Conservation (phyloP, 2,888 invertebrate species). For the Agrochola macilenta region DNA sequence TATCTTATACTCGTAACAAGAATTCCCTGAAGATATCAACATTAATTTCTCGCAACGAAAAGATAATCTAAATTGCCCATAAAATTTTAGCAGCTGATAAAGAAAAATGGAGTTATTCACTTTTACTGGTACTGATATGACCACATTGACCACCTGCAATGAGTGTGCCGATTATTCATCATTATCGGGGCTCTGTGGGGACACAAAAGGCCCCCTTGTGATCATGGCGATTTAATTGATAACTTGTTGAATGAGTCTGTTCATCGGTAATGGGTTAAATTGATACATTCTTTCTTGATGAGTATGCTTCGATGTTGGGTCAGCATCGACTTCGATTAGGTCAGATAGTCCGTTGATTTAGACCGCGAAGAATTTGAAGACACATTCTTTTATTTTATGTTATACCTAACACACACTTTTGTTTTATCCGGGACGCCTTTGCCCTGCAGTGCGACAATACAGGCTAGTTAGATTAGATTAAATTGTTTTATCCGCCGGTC, state of each 20-base stretch:
- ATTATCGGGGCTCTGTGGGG: constrained; percentile 44
- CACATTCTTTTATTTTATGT: background rate
- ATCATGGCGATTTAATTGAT: constrained; percentile 52
- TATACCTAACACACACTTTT: too few species aligned
- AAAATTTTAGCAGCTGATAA: constrained; percentile 47
- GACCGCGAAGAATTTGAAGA: constrained; percentile 1
- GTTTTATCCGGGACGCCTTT: too few species aligned
- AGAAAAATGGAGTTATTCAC: constrained; percentile 52
- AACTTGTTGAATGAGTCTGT: constrained; percentile 47
- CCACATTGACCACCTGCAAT: constrained; percentile 56
- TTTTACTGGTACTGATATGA: constrained; percentile 46
- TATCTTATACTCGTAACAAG: constrained; percentile 20
- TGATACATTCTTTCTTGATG: constrained; percentile 65
- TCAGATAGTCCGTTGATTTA: constrained; percentile 13
- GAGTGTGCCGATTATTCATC: constrained; percentile 37
- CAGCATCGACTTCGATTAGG: constrained; percentile 41
- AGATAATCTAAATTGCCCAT: constrained; percentile 54
- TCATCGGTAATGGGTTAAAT: constrained; percentile 59
- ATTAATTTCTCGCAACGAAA: constrained; percentile 27
- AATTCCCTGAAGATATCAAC: constrained; percentile 16
- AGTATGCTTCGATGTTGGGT: constrained; percentile 47
- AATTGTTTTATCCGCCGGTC: too few species aligned
- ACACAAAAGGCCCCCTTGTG: constrained; percentile 43
- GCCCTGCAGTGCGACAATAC: too few species aligned
- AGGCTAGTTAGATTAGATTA: too few species aligned